Percentiles rank a stretch among this genome's conserved stretches.
phyloP scores from a whole-genome alignment of 2,113 vertebrate species.

The Sakesphorus luctuosus region DNA sequence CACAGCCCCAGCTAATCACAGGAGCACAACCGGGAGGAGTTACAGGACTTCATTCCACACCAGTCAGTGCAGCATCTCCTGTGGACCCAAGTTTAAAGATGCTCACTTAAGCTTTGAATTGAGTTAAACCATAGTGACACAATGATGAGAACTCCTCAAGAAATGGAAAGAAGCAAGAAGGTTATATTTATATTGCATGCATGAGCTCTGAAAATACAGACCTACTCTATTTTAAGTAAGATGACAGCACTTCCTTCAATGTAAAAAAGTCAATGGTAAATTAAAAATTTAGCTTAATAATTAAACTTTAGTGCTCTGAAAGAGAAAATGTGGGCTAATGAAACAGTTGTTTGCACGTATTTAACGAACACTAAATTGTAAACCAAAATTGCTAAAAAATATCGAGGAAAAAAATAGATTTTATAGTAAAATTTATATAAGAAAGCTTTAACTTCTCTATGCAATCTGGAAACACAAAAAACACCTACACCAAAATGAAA shows the following conservation, averaged over 20 bases:
- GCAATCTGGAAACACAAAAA: background rate
- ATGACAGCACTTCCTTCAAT: background rate
- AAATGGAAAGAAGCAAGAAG: background rate
- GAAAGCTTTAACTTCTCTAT: background rate
- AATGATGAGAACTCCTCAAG: background rate
- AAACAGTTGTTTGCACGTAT: background rate
- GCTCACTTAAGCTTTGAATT: background rate
- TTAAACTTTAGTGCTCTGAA: background rate
- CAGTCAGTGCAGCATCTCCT: background rate
- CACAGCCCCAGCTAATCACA: background rate
- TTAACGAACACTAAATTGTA: background rate
- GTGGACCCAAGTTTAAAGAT: fast-evolving
- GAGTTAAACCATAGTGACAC: background rate
- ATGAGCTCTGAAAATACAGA: background rate
- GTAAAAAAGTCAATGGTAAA: background rate
- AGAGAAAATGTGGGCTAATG: background rate
- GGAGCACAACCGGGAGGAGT: background rate
- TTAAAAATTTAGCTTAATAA: background rate
- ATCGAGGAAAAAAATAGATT: background rate
- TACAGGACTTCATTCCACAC: background rate
- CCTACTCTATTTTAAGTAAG: background rate
- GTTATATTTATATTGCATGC: fast-evolving
- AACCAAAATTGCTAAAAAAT: background rate
- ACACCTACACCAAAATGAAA: background rate
- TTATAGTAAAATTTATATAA: background rate